Evolutionary conservation across 2,888 invertebrate genomes (phyloP).

Genomic region (Diarsia brunnea): DNA sequence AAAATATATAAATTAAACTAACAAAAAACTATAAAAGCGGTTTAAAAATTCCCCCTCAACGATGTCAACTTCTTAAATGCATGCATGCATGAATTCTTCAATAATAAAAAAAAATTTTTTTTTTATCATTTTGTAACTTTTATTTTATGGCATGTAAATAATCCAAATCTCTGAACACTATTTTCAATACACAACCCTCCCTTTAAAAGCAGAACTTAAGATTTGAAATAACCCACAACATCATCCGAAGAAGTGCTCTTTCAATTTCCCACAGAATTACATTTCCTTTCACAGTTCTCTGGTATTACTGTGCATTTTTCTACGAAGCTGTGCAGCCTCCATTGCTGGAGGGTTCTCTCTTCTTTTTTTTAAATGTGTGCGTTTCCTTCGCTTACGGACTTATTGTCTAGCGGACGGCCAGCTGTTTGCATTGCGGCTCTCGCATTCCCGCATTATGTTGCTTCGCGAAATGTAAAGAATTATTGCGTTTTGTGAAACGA

Average conservation of each 20-base stretch:
- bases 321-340: constrained; percentile 34
- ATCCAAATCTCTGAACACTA: background rate
- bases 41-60: no score
- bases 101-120: no score
- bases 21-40: no score
- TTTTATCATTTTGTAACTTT: background rate
- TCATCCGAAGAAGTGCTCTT: constrained; percentile 15
- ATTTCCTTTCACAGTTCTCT: constrained; percentile 38
- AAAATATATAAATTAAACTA: no score
- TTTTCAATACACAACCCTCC: constrained; percentile 2
- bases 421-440: constrained; percentile 77
- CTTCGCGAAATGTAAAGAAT: constrained; percentile 54
- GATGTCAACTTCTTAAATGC: no score
- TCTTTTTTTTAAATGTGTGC: constrained; percentile 67
- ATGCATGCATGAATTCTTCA: background rate
- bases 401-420: constrained; percentile 77
- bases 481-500: constrained; percentile 34
- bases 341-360: constrained; percentile 25
- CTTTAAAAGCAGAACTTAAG: background rate
- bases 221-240: constrained; percentile 7
- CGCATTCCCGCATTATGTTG: constrained; percentile 72
- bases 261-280: constrained; percentile 38
- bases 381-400: constrained; percentile 70
- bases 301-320: constrained; percentile 60
- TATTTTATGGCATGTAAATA: background rate